phyloP scores from a whole-genome alignment of 2,888 invertebrate genomes.

The Cantharis rustica region DNA sequence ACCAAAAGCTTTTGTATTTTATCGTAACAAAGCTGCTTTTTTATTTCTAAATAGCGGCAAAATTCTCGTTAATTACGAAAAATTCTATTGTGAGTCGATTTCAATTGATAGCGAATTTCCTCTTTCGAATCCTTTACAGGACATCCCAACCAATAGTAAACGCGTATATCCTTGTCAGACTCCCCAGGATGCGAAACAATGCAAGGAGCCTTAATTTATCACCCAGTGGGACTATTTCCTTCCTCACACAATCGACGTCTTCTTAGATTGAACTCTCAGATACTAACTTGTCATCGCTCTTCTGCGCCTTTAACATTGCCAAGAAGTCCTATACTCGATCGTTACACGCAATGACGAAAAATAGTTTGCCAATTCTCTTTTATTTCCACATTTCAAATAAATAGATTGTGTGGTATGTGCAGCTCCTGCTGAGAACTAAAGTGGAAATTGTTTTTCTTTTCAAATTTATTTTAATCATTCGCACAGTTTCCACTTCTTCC shows the following conservation, averaged over 20 bases:
- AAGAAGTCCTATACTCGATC: not conserved
- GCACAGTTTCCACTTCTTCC: not conserved
- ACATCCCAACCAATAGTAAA: conserved; percentile 44
- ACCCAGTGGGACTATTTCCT: conserved; percentile 55
- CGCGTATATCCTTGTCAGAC: conserved; percentile 55
- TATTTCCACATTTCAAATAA: not conserved
- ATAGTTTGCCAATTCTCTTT: conserved; percentile 6
- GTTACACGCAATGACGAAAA: conserved; percentile 6
- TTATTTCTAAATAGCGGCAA: conserved; percentile 36
- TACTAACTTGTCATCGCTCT: conserved; percentile 50
- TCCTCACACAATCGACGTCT: conserved; percentile 53
- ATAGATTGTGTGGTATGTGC: not conserved
- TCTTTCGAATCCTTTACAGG: conserved; percentile 48
- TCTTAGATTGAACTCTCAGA: conserved; percentile 53
- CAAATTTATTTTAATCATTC: not conserved
- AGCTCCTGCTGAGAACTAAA: not conserved
- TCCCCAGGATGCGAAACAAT: conserved; percentile 54
- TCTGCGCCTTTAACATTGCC: conserved; percentile 34
- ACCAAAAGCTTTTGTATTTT: conserved; percentile 7
- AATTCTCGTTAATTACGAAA: conserved; percentile 52
- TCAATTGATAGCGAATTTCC: conserved; percentile 52
- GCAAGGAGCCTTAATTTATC: conserved; percentile 55
- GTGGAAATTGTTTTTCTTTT: not conserved
- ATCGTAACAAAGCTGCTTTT: conserved; percentile 18
- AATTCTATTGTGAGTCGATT: conserved; percentile 52